A percentile compares a stretch with the other conserved stretches of the same genome.
These are phyloP conservation scores for Amphiprion ocellaris DNA, from an alignment of 2,113 vertebrate genomes.

Conservation along the genomic window DNA sequence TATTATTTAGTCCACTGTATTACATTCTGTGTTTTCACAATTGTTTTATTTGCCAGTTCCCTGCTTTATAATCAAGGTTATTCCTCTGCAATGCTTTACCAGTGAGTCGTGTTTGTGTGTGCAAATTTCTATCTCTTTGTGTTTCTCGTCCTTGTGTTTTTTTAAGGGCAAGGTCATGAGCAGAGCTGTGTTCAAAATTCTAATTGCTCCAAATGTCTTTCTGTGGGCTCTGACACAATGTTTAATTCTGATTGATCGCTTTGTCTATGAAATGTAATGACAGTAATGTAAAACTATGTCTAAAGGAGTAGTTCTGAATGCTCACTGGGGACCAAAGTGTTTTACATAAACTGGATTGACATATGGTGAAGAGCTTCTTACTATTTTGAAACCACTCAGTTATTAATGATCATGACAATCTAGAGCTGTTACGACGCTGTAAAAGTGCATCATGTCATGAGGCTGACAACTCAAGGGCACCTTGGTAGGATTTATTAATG, in stretches of 20 bases:
- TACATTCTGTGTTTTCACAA: neutral
- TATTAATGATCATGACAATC: neutral
- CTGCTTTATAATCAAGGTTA: neutral
- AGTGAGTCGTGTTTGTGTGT: neutral
- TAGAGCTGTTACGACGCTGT: neutral
- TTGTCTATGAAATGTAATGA: neutral
- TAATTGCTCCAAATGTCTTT: neutral
- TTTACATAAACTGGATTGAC: slow-evolving; percentile 9
- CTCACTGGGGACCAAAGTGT: neutral
- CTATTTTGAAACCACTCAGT: slow-evolving; percentile 15
- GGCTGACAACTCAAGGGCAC: slow-evolving; percentile 19
- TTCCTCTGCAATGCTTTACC: slow-evolving; percentile 5
- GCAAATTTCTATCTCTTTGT: neutral
- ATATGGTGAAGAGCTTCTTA: slow-evolving; percentile 1
- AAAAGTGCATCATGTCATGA: neutral
- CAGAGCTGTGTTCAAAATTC: slow-evolving; percentile 9
- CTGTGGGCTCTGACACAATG: neutral
- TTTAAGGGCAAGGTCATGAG: slow-evolving; percentile 24
- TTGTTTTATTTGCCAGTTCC: neutral
- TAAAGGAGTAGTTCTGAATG: neutral
- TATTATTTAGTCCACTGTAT: neutral
- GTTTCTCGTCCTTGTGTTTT: slow-evolving; percentile 4
- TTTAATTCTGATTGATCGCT: slow-evolving; percentile 32
- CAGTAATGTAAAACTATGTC: neutral
- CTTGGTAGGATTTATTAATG: neutral